A percentile compares a stretch with the other conserved stretches of the same genome.
Conservation (phyloP, 2,888 invertebrate genomes). For the Acronicta alni region DNA sequence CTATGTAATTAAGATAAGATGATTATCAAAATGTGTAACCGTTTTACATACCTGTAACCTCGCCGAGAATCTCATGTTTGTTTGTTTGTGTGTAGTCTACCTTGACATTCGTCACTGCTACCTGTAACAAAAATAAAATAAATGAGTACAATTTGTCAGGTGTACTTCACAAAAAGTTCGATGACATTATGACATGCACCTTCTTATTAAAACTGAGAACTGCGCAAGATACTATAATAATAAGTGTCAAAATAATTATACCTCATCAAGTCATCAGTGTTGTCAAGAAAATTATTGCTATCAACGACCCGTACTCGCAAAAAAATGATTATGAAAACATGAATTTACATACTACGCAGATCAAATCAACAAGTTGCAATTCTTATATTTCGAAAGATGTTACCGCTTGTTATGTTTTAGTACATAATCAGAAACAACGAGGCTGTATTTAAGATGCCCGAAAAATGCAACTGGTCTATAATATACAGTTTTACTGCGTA, state of each 20-base stretch:
- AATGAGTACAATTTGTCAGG: constrained; percentile 52
- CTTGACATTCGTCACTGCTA: constrained; percentile 64
- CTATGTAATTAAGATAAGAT: constrained; percentile 50
- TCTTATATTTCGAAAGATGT: constrained; percentile 48
- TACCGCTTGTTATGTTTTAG: constrained; percentile 18
- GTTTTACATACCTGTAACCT: constrained; percentile 76
- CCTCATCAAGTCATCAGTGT: constrained; percentile 22
- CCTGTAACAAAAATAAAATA: constrained; percentile 73
- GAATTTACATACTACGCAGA: constrained; percentile 57
- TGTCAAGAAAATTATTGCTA: constrained; percentile 31
- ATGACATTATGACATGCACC: constrained; percentile 24
- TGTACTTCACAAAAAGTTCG: constrained; percentile 18
- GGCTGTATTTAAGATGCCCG: constrained; percentile 14
- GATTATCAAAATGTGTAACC: constrained; percentile 41
- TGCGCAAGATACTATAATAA: constrained; percentile 19
- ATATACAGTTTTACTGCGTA: too few species aligned
- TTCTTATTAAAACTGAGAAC: constrained; percentile 25
- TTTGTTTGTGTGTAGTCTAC: constrained; percentile 64
- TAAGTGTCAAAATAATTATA: constrained; percentile 44
- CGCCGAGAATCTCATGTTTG: constrained; percentile 74
- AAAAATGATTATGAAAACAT: constrained; percentile 45
- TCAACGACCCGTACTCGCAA: constrained; percentile 25
- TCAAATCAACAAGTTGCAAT: constrained; percentile 56
- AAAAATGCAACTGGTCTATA: background rate
- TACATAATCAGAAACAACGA: constrained; percentile 14